Evolutionary conservation across 2,113 vertebrate genomes (phyloP), one percentile per base, ranked within the genome.

Genomic region (Oreotragus oreotragus): DNA sequence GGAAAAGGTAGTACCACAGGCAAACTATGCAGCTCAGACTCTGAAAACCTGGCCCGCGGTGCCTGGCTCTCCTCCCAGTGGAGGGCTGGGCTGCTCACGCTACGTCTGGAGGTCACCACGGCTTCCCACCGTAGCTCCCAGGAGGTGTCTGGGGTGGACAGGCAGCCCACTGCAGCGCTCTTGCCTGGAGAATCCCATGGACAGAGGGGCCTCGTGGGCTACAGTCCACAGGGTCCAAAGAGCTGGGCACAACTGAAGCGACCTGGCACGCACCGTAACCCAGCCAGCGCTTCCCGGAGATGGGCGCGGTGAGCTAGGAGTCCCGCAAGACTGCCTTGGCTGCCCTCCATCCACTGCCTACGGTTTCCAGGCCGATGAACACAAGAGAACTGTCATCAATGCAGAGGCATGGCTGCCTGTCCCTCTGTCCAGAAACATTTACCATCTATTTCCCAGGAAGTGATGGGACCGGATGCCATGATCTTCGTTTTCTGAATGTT

Each of bases 91-190:
- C 27, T 47, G 8, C 39, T 17, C 60, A 15, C 0, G 0, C 13
- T 2, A 5, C 2, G 0, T 33, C 27, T 5, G 17, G 6, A 39
- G 55, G n/a, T 16, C 3, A 4, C 1, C 0, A 3, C 2, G 17
- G 23, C 13, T 5, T 47, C 27, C 30, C 39, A 19, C 4, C 16
- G 4, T 1, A 17, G 66, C 19, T 43, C 23, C n/a, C 66, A 70
- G 36, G 36, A 3, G 70, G 70, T 0, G 5, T 36, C 66, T 70
- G n/a, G n/a, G 66, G 12, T 23, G 66, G 19, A 39, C n/a, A 23
- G n/a, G n/a, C n/a, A 23, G 1, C 66, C n/a, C n/a, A 12, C 66
- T 21, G 4, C 9, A 36, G 17, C 21, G 17, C 36, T 11, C n/a
- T 5, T 36, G 64, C n/a, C 64, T 70, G 66, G n/a, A 70, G 66